These are phyloP conservation scores for Hemiscyllium ocellatum DNA, from an alignment of 2,113 vertebrate species.

Conservation along the genomic window DNA sequence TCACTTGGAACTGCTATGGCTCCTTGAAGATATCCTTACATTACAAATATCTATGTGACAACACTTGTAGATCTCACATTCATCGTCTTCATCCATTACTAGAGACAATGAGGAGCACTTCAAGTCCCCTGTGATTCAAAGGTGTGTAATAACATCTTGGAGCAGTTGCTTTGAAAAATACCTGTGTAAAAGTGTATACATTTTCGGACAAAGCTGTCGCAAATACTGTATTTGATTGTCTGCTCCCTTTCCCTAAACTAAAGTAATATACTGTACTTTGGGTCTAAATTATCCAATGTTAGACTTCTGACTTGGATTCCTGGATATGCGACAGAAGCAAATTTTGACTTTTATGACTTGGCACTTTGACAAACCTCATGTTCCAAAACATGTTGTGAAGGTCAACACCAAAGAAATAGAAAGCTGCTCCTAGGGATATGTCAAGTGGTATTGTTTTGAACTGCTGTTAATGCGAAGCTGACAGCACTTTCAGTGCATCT, in stretches of 20 bases:
- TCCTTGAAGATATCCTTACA: background rate
- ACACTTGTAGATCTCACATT: background rate
- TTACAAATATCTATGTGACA: background rate
- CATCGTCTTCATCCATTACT: background rate
- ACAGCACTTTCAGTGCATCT: background rate
- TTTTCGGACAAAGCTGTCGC: background rate
- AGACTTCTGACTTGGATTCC: constrained; percentile 1
- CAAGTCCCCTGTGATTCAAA: too few relatives aligned
- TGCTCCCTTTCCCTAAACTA: background rate
- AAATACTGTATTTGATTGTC: background rate
- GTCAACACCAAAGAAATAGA: constrained; percentile 33
- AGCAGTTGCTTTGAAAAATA: too few relatives aligned
- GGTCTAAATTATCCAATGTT: background rate
- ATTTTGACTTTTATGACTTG: constrained; percentile 21
- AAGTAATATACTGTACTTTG: background rate
- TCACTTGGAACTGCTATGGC: background rate
- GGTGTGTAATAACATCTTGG: too few relatives aligned
- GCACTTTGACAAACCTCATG: background rate
- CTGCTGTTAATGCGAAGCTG: constrained; percentile 6
- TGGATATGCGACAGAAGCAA: background rate
- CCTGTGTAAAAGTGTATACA: too few relatives aligned
- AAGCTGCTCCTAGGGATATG: background rate
- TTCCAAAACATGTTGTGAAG: constrained; percentile 14
- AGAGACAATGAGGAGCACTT: background rate
- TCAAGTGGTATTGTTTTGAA: constrained; percentile 13